Conservation (phyloP, 2,797 vertebrate species). For the Loris lydekkerianus region DNA sequence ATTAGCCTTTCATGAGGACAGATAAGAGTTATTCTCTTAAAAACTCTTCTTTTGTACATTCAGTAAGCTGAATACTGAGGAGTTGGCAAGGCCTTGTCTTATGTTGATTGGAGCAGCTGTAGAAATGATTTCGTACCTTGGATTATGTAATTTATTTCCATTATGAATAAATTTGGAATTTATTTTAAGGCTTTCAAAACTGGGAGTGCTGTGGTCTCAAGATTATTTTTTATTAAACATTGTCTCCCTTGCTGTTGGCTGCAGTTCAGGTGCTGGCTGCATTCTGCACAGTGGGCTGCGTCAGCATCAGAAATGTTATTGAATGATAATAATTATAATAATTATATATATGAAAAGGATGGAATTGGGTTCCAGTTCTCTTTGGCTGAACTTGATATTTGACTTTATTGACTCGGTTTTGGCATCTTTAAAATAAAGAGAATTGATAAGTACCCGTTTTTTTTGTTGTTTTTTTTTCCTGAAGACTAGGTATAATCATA, state of each 20-base stretch:
- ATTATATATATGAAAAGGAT: conserved; percentile 49
- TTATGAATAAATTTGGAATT: conserved; percentile 73
- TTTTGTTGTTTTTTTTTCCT: not conserved
- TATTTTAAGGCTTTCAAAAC: conserved; percentile 68
- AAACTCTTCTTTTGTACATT: not conserved
- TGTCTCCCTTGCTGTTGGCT: conserved; percentile 56
- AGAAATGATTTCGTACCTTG: conserved; percentile 71
- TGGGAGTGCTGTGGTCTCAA: conserved; percentile 59
- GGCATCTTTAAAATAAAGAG: conserved; percentile 63
- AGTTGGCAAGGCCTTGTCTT: conserved; percentile 55
- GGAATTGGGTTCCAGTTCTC: conserved; percentile 57
- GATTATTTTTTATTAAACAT: conserved; percentile 76
- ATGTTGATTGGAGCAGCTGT: conserved; percentile 62
- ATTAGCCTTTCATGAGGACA: conserved; percentile 21
- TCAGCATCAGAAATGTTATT: conserved; percentile 49
- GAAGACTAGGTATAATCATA: conserved; percentile 24
- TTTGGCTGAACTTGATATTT: conserved; percentile 57
- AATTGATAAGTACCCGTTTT: conserved; percentile 41
- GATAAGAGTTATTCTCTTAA: conserved; percentile 40
- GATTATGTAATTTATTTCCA: conserved; percentile 72
- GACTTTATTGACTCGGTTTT: conserved; percentile 65
- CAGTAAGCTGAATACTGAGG: conserved; percentile 6
- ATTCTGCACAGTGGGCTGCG: conserved; percentile 53
- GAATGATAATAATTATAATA: conserved; percentile 68
- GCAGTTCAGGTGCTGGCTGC: conserved; percentile 58